These are phyloP conservation scores for Hedya salicella DNA, from an alignment of 2,888 invertebrate species.

Conservation along the genomic window DNA sequence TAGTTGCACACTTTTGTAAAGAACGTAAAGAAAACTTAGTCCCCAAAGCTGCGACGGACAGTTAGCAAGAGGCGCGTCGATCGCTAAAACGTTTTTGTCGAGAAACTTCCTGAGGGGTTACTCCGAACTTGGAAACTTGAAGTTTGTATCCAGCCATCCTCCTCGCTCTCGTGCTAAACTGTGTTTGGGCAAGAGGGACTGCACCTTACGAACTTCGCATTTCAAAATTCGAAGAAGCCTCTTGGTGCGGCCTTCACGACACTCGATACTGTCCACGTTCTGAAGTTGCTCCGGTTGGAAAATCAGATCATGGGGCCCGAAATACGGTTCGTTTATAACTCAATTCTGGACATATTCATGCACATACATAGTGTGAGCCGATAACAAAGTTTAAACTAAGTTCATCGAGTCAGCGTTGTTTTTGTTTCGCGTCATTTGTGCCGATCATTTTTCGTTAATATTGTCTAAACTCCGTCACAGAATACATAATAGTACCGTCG, in stretches of 20 bases:
- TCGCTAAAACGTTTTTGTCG: constrained; percentile 23
- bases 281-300: constrained; percentile 32
- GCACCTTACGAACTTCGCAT: too few relatives aligned
- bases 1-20: constrained; percentile 1
- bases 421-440: constrained; percentile 24
- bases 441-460: neutral
- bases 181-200: too few relatives aligned
- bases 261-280: constrained; percentile 30
- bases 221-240: too few relatives aligned
- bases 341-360: constrained; percentile 43
- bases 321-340: constrained; percentile 43
- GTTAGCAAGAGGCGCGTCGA: constrained; percentile 17
- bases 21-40: neutral
- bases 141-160: too few relatives aligned
- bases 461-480: too few relatives aligned
- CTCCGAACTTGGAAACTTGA: too few relatives aligned
- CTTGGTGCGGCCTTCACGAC: neutral
- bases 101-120: too few relatives aligned
- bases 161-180: too few relatives aligned
- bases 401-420: constrained; percentile 24
- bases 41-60: constrained; percentile 8
- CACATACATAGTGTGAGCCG: constrained; percentile 39
- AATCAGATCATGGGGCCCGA: constrained; percentile 40
- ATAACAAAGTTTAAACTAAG: constrained; percentile 40
- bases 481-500: too few relatives aligned